Conservation (phyloP, 1,140 invertebrate genomes). For the Lepidurus packardi region DNA sequence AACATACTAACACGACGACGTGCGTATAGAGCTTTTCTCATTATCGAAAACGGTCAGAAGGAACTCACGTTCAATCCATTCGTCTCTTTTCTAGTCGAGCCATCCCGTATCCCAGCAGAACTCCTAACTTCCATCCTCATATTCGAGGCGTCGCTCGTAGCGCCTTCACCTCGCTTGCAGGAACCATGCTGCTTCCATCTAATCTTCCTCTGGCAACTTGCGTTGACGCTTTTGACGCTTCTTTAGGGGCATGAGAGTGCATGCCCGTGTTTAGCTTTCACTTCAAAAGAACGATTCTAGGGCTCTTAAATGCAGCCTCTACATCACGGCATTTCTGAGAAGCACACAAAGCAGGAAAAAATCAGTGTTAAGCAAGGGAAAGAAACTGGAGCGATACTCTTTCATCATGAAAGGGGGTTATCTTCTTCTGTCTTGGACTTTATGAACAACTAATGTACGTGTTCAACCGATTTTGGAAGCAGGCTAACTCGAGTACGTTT, state of each 20-base stretch:
- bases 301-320: neutral
- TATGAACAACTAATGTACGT: too few relatives aligned
- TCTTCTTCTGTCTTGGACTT: too few relatives aligned
- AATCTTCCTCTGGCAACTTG: neutral
- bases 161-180: neutral
- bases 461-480: too few relatives aligned
- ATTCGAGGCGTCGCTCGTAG: neutral
- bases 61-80: conserved; percentile 11
- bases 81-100: neutral
- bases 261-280: neutral
- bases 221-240: conserved; percentile 10
- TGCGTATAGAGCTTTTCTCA: neutral
- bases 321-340: neutral
- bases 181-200: conserved; percentile 1
- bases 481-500: too few relatives aligned
- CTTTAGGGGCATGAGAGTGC: neutral
- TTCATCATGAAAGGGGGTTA: too few relatives aligned
- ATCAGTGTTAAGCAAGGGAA: too few relatives aligned
- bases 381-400: too few relatives aligned
- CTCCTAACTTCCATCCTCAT: neutral
- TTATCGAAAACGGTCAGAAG: neutral
- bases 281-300: neutral
- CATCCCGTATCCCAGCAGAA: neutral
- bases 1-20: neutral
- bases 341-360: neutral